phyloP scores from a whole-genome alignment of 2,888 invertebrate genomes.

The Agonum fuliginosum region DNA sequence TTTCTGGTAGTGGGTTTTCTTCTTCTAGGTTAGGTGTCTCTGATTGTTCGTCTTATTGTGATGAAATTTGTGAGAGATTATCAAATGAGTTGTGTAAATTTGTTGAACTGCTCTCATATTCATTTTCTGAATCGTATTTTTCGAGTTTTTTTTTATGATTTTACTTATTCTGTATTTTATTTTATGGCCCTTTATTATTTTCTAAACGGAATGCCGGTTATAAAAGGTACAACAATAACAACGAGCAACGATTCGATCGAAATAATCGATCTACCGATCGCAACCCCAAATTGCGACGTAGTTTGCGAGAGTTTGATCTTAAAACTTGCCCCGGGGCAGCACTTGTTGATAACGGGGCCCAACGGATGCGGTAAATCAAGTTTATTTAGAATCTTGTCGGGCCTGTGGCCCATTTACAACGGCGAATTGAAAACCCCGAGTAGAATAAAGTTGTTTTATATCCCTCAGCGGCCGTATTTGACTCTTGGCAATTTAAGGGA shows the following conservation, averaged over 20 bases:
- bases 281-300: conserved; percentile 97
- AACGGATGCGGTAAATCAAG: conserved; percentile 99
- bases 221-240: conserved; percentile 81
- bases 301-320: conserved; percentile 91
- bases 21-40: no score
- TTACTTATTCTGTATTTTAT: no score
- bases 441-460: conserved; percentile 95
- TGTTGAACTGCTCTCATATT: no score
- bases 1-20: no score
- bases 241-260: conserved; percentile 83
- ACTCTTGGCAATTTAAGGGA: conserved; percentile 95
- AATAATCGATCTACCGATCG: conserved; percentile 90
- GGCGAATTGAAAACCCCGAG: conserved; percentile 96
- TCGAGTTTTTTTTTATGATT: no score
- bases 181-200: no score
- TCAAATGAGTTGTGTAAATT: no score
- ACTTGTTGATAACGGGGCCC: conserved; percentile 95
- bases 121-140: no score
- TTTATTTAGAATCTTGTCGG: conserved; percentile 95
- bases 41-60: no score
- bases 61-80: no score
- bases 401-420: conserved; percentile 97
- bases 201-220: conserved; percentile 72
- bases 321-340: conserved; percentile 87
- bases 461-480: conserved; percentile 99